A percentile compares a stretch with the other conserved stretches of the same genome.
These are phyloP conservation scores for Epinephelus coioides DNA, from an alignment of 2,797 vertebrate genomes.

Conservation along the genomic window DNA sequence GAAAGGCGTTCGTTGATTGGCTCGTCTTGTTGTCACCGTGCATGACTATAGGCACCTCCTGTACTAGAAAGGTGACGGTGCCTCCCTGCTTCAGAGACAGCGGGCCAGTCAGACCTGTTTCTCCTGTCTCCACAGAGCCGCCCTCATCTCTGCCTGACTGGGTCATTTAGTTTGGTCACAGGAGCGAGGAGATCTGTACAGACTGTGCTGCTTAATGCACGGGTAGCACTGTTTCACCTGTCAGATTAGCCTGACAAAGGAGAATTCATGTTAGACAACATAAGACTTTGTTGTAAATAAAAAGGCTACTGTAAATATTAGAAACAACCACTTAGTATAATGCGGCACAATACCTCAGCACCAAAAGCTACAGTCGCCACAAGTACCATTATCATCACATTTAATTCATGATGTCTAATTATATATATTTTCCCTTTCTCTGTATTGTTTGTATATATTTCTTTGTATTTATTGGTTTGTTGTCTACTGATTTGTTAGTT, in stretches of 20 bases:
- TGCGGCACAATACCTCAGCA: not conserved
- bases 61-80: conserved; percentile 25
- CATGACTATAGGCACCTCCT: conserved; percentile 37
- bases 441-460: no score
- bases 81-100: conserved; percentile 48
- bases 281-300: not conserved
- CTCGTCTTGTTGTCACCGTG: conserved; percentile 21
- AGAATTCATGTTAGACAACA: not conserved
- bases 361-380: not conserved
- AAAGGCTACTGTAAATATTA: not conserved
- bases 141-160: conserved; percentile 51
- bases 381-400: not conserved
- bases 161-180: conserved; percentile 43
- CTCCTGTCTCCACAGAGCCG: conserved; percentile 52
- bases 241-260: not conserved
- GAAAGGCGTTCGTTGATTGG: conserved; percentile 19
- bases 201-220: conserved; percentile 10
- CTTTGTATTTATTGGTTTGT: no score
- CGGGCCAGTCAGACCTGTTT: conserved; percentile 78
- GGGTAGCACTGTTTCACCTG: not conserved
- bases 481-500: no score
- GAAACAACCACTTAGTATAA: not conserved
- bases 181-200: not conserved
- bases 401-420: no score
- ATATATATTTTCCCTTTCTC: no score